Conservation (phyloP, 2,888 invertebrate genomes). For the Elysia crispata region DNA sequence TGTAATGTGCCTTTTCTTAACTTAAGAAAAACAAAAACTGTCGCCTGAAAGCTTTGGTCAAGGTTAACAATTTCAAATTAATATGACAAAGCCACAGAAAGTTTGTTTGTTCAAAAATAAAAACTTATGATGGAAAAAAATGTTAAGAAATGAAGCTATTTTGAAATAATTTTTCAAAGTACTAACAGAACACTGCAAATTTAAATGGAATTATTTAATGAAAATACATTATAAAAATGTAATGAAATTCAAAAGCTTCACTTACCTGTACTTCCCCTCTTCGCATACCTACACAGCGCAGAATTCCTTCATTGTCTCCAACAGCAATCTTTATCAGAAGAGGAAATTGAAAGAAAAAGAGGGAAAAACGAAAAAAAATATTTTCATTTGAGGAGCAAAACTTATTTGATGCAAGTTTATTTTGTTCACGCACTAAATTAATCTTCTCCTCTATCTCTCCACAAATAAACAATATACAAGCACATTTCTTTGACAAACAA, state of each 20-base stretch:
- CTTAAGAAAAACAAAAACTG: no score
- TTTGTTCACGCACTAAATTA: no score
- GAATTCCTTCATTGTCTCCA: constrained; percentile 89
- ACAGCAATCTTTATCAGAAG: constrained; percentile 83
- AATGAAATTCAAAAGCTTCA: neutral
- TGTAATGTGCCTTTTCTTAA: no score
- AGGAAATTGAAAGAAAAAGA: neutral
- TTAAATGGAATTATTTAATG: neutral
- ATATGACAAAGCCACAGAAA: no score
- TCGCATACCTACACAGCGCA: constrained; percentile 86
- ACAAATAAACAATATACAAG: no score
- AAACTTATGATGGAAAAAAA: no score
- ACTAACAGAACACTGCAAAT: neutral
- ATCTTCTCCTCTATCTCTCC: neutral
- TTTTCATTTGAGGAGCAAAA: neutral
- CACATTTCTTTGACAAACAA: no score
- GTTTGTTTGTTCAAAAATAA: no score
- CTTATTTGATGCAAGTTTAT: neutral
- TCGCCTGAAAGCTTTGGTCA: neutral
- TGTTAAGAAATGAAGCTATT: no score
- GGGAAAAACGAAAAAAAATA: no score
- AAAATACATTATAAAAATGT: neutral
- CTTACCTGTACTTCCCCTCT: constrained; percentile 80
- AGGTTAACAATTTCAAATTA: no score
- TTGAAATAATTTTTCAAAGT: no score